Conservation (phyloP, 2,113 vertebrate genomes). For the Tragulus kanchil region DNA sequence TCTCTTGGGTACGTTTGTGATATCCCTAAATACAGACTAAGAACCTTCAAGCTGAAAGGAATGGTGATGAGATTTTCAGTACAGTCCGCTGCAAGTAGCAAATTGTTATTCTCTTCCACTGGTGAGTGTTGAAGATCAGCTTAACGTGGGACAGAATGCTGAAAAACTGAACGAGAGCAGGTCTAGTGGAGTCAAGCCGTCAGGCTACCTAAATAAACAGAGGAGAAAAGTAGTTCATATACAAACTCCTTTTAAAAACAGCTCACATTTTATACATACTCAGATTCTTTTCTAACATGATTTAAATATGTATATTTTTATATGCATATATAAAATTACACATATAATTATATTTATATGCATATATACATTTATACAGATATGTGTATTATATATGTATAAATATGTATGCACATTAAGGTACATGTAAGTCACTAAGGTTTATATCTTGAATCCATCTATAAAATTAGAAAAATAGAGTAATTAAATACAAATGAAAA, state of each 20-base stretch:
- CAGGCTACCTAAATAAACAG: not conserved
- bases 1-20: not conserved
- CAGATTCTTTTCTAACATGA: not conserved
- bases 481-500: slow-evolving; percentile 10
- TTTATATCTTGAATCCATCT: not conserved
- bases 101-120: not conserved
- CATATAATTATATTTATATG: too few species aligned
- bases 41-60: not conserved
- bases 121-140: not conserved
- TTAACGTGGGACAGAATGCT: not conserved
- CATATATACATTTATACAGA: too few species aligned
- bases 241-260: not conserved
- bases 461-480: not conserved
- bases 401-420: not conserved
- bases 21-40: too few species aligned
- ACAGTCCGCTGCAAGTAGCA: not conserved
- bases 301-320: slow-evolving; percentile 11
- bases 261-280: not conserved
- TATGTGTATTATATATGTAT: not conserved
- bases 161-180: not conserved
- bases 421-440: not conserved
- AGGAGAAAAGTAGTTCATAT: not conserved
- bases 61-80: not conserved
- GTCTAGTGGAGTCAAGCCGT: not conserved
- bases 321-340: too few species aligned